phyloP scores from a whole-genome alignment of 2,888 invertebrate species.

The Metalampra italica region DNA sequence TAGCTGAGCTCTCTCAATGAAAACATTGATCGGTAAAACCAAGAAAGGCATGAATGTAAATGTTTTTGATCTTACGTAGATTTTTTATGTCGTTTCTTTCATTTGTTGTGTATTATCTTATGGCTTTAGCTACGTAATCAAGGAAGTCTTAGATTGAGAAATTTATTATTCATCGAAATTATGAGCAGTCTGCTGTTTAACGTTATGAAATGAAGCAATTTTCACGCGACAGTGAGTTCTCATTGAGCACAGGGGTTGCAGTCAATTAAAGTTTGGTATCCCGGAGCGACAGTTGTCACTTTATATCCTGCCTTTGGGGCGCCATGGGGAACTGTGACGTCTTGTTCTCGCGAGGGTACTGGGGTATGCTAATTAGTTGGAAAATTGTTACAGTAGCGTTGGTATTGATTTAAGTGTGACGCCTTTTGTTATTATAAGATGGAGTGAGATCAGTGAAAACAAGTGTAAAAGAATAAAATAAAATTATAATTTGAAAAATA shows the following conservation, averaged over 20 bases:
- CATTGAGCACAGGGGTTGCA: slow-evolving; percentile 26
- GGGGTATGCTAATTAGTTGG: slow-evolving; percentile 34
- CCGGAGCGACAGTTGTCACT: slow-evolving; percentile 46
- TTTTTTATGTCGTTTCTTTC: no score
- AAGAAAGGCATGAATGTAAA: no score
- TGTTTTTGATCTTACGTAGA: no score
- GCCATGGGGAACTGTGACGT: slow-evolving; percentile 12
- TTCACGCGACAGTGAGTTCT: slow-evolving; percentile 8
- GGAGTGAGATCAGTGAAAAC: no score
- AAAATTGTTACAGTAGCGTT: slow-evolving; percentile 20
- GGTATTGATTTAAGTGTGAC: slow-evolving; percentile 5
- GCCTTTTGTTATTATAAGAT: background rate
- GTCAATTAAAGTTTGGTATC: slow-evolving; percentile 53
- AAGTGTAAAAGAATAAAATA: background rate
- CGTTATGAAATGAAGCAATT: slow-evolving; percentile 9
- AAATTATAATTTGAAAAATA: no score
- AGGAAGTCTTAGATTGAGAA: slow-evolving; percentile 3
- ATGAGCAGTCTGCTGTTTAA: slow-evolving; percentile 8
- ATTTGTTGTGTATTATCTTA: no score
- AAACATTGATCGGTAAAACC: no score
- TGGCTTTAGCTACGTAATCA: no score
- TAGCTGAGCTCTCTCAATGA: no score
- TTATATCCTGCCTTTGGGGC: slow-evolving; percentile 35
- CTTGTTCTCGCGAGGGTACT: slow-evolving; percentile 10
- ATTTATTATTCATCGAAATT: slow-evolving; percentile 11